Evolutionary conservation across 2,797 vertebrate genomes (phyloP).

Genomic region (Dermochelys coriacea): DNA sequence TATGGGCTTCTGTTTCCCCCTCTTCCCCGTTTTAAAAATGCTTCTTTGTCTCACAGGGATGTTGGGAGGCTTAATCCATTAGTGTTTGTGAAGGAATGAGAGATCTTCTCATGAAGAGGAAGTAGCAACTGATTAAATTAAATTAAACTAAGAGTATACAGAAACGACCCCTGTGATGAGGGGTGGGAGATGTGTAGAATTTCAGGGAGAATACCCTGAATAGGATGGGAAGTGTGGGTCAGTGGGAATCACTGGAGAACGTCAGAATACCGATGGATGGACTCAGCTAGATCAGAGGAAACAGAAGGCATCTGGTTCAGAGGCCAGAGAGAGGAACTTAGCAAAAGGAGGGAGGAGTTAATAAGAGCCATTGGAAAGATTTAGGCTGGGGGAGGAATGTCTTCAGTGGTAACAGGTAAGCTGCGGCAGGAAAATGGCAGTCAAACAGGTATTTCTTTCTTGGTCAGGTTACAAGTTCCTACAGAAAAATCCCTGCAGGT

Average conservation of each 20-base stretch:
- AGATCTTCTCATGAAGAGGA: neutral
- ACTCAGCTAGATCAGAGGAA: neutral
- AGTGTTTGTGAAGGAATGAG: conserved; percentile 14
- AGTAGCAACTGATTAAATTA: neutral
- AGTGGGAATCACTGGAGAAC: neutral
- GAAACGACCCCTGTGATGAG: neutral
- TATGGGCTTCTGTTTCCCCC: neutral
- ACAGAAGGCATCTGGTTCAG: neutral
- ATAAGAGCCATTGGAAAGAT: neutral
- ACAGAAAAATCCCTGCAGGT: neutral
- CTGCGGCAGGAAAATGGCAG: conserved; percentile 12
- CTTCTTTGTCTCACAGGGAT: neutral
- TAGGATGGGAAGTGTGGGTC: neutral
- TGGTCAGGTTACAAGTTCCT: conserved; percentile 35
- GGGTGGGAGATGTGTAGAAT: neutral
- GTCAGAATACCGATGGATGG: neutral
- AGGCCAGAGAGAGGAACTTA: neutral
- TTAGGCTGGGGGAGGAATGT: neutral
- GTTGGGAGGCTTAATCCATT: conserved; percentile 23
- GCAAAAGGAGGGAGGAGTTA: neutral
- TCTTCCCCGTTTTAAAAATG: neutral
- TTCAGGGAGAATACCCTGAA: no score
- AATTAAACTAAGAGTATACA: neutral
- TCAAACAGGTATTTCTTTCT: neutral
- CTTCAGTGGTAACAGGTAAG: neutral